Conservation (phyloP, 1,140 invertebrate species). For the Pogonus chalceus region DNA sequence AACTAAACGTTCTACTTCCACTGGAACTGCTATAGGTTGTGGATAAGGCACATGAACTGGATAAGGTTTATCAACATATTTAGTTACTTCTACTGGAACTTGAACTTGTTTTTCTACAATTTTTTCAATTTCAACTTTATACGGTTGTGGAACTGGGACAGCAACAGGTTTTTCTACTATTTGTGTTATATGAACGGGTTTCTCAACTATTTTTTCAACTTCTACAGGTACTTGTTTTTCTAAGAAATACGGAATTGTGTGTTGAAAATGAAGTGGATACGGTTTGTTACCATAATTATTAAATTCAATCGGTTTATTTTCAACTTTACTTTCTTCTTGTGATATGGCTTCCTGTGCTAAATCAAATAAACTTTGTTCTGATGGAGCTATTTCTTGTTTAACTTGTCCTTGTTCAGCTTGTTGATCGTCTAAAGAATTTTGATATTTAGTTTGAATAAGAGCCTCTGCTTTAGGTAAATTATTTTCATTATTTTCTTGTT, state of each 20-base stretch:
- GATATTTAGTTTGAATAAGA: not conserved
- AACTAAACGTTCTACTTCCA: conserved; percentile 40
- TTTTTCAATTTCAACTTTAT: conserved; percentile 40
- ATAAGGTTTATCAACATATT: conserved; percentile 44
- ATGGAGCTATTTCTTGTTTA: not conserved
- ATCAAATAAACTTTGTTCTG: no score
- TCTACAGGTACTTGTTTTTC: conserved; percentile 40
- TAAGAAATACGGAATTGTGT: conserved; percentile 16
- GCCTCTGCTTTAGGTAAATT: not conserved
- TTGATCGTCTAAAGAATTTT: conserved; percentile 11
- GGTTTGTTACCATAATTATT: conserved; percentile 7
- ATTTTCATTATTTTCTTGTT: not conserved
- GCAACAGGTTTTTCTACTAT: conserved; percentile 39
- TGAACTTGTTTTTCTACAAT: conserved; percentile 44
- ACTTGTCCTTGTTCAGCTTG: not conserved
- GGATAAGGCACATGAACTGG: conserved; percentile 42
- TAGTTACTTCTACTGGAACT: conserved; percentile 39
- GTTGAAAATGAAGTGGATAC: conserved; percentile 7
- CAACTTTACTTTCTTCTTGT: conserved; percentile 1
- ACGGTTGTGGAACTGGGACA: conserved; percentile 22
- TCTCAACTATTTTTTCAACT: conserved; percentile 42
- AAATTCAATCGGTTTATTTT: conserved; percentile 7
- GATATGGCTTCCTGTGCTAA: not conserved
- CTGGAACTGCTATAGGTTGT: conserved; percentile 41
- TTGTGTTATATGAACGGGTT: conserved; percentile 26